Evolutionary conservation across 2,888 invertebrate genomes (phyloP).

Genomic region (Parnassius mnemosyne): DNA sequence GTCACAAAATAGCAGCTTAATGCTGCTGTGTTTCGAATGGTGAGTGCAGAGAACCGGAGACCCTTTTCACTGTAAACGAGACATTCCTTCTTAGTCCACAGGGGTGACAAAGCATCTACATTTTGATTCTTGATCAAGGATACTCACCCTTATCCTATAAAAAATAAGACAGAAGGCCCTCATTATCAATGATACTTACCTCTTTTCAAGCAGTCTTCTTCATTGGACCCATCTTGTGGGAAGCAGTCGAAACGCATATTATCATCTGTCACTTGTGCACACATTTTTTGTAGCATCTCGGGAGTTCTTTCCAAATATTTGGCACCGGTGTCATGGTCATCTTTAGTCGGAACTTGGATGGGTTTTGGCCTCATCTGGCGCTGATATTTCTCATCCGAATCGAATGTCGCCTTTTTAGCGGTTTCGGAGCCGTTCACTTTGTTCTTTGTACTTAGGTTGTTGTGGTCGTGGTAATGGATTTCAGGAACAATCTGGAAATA

Average conservation of each 20-base stretch:
- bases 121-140: no score
- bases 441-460: constrained; percentile 74
- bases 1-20: no score
- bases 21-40: no score
- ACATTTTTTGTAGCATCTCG: constrained; percentile 60
- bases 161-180: no score
- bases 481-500: constrained; percentile 51
- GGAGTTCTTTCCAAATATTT: constrained; percentile 46
- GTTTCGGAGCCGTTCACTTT: constrained; percentile 54
- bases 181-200: constrained; percentile 47
- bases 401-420: constrained; percentile 41
- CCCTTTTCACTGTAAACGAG: no score
- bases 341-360: constrained; percentile 7
- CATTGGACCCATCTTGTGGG: constrained; percentile 78
- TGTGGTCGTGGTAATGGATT: constrained; percentile 74
- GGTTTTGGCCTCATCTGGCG: constrained; percentile 20
- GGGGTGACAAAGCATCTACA: no score
- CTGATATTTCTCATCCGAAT: constrained; percentile 21
- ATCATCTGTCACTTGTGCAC: constrained; percentile 64
- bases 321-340: background rate
- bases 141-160: no score
- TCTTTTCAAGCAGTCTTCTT: constrained; percentile 80
- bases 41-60: no score
- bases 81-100: no score
- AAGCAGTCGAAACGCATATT: constrained; percentile 85